A percentile compares a stretch with the other conserved stretches of the same genome.
Evolutionary conservation across 2,888 invertebrate genomes (phyloP).

Genomic region (Poecilus cupreus): DNA sequence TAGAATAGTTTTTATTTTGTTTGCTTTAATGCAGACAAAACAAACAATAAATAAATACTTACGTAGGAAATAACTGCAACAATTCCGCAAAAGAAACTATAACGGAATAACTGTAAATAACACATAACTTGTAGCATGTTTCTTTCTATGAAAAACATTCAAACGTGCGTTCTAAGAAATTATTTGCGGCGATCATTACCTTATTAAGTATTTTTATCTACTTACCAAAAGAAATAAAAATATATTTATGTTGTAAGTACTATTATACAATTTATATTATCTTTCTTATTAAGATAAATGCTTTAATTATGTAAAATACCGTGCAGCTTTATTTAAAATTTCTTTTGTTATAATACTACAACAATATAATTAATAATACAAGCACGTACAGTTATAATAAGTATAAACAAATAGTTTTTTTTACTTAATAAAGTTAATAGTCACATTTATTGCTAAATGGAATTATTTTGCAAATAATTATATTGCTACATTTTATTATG

Average conservation of each 20-base stretch:
- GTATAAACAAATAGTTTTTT: no score
- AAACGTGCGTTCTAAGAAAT: background rate
- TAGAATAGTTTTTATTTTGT: background rate
- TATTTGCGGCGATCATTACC: constrained; percentile 18
- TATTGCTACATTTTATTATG: no score
- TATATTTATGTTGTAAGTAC: background rate
- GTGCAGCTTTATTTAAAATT: no score
- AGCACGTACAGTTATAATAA: no score
- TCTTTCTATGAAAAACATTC: constrained; percentile 28
- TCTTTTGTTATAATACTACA: no score
- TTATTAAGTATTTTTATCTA: constrained; percentile 5
- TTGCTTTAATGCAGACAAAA: background rate
- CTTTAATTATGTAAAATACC: background rate
- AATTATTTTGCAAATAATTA: no score
- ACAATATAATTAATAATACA: no score
- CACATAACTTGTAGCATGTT: constrained; percentile 25
- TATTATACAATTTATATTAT: background rate
- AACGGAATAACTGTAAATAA: constrained; percentile 43
- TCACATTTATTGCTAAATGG: no score
- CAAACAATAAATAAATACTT: constrained; percentile 6
- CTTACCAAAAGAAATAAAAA: background rate
- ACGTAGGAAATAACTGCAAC: constrained; percentile 16
- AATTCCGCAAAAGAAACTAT: constrained; percentile 29
- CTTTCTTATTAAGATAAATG: background rate
- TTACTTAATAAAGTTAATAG: no score